phyloP scores from a whole-genome alignment of 2,113 vertebrate genomes.

The Ophiodon elongatus region DNA sequence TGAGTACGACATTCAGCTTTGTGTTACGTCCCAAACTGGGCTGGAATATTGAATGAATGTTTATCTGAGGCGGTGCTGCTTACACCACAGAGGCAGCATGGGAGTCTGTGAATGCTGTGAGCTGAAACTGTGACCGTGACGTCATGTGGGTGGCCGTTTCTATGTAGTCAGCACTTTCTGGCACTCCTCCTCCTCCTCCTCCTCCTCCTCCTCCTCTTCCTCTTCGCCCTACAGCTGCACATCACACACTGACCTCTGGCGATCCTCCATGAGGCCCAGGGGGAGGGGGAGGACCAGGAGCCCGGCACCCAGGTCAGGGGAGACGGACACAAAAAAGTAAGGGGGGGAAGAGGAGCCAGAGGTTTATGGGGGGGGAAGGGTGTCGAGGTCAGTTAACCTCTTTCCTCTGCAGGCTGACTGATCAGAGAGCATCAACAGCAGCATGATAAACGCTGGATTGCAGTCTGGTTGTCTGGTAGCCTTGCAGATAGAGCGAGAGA shows the following conservation, averaged over 20 bases:
- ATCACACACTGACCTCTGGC: constrained; percentile 73
- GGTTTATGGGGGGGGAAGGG: constrained; percentile 8
- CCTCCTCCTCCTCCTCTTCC: constrained; percentile 30
- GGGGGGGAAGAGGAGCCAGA: neutral
- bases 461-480: constrained; percentile 21
- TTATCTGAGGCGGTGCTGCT: constrained; percentile 55
- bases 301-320: constrained; percentile 27
- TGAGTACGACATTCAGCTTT: constrained; percentile 28
- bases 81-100: constrained; percentile 54
- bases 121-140: constrained; percentile 72
- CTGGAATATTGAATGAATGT: constrained; percentile 46
- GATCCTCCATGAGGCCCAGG: constrained; percentile 44
- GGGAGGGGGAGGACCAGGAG: constrained; percentile 31
- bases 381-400: constrained; percentile 17
- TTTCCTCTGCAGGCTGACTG: constrained; percentile 36
- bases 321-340: constrained; percentile 12
- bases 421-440: constrained; percentile 15
- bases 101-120: constrained; percentile 68
- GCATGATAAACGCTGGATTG: neutral
- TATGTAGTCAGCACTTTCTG: constrained; percentile 73
- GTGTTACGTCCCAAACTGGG: constrained; percentile 37
- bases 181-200: constrained; percentile 22
- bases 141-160: constrained; percentile 69
- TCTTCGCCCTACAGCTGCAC: constrained; percentile 68
- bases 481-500: constrained; percentile 40